Base-by-base conservation (phyloP, 2,888 invertebrate genomes). In the Lasioglossum oenotherae region DNA sequence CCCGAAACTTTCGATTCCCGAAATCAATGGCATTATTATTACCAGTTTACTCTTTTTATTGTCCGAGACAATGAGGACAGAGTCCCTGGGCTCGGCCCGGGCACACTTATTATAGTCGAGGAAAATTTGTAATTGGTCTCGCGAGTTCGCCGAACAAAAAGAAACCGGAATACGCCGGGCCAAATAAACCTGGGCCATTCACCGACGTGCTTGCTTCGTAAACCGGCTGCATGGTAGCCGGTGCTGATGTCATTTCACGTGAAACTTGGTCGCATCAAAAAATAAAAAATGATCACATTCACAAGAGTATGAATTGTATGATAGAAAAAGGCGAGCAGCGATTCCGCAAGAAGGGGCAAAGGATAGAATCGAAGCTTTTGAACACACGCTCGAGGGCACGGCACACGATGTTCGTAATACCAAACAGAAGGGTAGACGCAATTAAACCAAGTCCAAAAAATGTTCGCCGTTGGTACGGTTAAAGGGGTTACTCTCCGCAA, bases 21-120 rank as follows among this genome's bases (percentile, higher is more conserved):
- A 88, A 92, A 92, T 90, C 91, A 90, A 90, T 88, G 91, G 87
- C 89, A 92, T 92, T 91, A 93, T 91, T 92, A 89, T 91, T 90
- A 86, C 85, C 88, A 85, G 85, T 92, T 90, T 87, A 89, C 84
- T 90, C 89, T 84, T 81, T 87, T 89, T 88, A 86, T 88, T 85
- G 87, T 84, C 60, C 80, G 64, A 75, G 88, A 81, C 83, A 88
- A 87, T 82, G 77, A 77, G 85, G 80, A 78, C 81, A 82, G 81
- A 41, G n/a, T 23, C 10, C 35, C 67, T 23, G 38, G 46, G 2
- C 14, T 41, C 27, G 46, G 38, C 19, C 19, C 27, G 35, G 78
- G 75, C 67, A 74, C 82, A 82, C 80, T 87, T 87, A 80, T 87
- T 87, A 80, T 87, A 78, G 71, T 85, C 80, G 46, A 67, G 23